Base-by-base conservation (phyloP, 2,888 invertebrate genomes). In the Timandra comae region DNA sequence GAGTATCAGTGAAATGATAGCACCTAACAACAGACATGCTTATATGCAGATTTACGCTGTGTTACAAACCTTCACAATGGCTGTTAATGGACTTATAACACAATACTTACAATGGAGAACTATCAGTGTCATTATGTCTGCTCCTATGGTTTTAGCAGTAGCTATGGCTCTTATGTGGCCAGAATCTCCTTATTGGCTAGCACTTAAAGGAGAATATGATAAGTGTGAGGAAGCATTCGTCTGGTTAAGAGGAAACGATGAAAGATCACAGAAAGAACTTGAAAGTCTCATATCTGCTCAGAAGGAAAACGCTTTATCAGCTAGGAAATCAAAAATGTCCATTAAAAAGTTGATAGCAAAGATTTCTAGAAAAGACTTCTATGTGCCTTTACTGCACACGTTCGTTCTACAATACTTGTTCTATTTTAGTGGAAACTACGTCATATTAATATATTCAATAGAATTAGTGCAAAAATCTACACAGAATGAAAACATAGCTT, bases 111-210 rank as follows among this genome's bases (percentile, higher is more conserved):
- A 49, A 26, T 52, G 52, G 49, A 48, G 36, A 20, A 49, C 40
- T 0, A 35, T 45, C 0, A 40, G 47, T 12, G 22, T 43, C 1
- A 29, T 52, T 1, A 46, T 55, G 46, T 22, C 35, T n/a, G 5
- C 27, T 5, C 49, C 49, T 1, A 29, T 41, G 22, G 3, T 41
- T 0, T 1, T 47, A 13, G 43, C 43, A 0, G 3, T 48, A 3
- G n/a, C 36, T 2, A 29, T 39, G 1, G 43, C 42, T 1, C 43
- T 21, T 12, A 30, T 33, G 2, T 48, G 44, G 43, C 50, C 54
- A 0, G 53, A 55, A 20, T 55, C 55, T 0, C 55, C 55, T 1
- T 37, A 43, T 3, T 55, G 55, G 55, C 16, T 53, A 7, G 55
- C 55, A 1, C 46, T 19, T 25, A 46, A 40, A 41, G 49, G 47